Conservation (phyloP, 1,140 invertebrate genomes). For the Dendrolimus punctatus region DNA sequence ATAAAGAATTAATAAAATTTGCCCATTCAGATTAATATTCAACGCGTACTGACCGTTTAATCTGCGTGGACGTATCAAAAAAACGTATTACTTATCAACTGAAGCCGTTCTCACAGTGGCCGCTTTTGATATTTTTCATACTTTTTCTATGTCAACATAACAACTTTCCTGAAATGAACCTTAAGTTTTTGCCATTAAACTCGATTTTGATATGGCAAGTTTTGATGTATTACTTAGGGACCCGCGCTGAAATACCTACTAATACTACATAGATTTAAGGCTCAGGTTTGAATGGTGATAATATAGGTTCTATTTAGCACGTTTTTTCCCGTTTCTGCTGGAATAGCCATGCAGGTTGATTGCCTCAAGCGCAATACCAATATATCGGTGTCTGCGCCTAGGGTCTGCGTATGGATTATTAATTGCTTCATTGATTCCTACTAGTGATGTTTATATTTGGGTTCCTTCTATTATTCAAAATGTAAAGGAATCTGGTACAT, state of each 20-base stretch:
- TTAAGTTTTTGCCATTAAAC: no score
- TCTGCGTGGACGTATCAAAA: slow-evolving; percentile 9
- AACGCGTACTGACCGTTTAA: slow-evolving; percentile 6
- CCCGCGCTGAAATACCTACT: no score
- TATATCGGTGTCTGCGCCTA: slow-evolving; percentile 9
- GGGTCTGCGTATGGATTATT: slow-evolving; percentile 33
- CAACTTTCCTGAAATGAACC: no score
- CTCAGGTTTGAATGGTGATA: no score
- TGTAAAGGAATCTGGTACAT: neutral
- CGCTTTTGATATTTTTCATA: slow-evolving; percentile 5
- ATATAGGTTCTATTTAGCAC: slow-evolving; percentile 5
- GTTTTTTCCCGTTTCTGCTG: slow-evolving; percentile 10
- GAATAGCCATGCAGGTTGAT: slow-evolving; percentile 3
- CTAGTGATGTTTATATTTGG: neutral
- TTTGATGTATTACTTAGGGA: no score
- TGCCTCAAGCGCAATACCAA: slow-evolving; percentile 6
- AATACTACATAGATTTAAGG: no score
- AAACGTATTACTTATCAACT: slow-evolving; percentile 1
- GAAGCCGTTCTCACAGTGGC: slow-evolving; percentile 11
- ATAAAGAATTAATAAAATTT: no score
- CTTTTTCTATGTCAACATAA: slow-evolving; percentile 1
- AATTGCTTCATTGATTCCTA: slow-evolving; percentile 40
- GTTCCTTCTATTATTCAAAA: neutral
- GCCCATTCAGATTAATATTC: neutral
- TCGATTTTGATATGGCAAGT: no score